These are phyloP conservation scores for Eulemur coronatus DNA, from an alignment of 2,797 vertebrate genomes.

Conservation along the genomic window DNA sequence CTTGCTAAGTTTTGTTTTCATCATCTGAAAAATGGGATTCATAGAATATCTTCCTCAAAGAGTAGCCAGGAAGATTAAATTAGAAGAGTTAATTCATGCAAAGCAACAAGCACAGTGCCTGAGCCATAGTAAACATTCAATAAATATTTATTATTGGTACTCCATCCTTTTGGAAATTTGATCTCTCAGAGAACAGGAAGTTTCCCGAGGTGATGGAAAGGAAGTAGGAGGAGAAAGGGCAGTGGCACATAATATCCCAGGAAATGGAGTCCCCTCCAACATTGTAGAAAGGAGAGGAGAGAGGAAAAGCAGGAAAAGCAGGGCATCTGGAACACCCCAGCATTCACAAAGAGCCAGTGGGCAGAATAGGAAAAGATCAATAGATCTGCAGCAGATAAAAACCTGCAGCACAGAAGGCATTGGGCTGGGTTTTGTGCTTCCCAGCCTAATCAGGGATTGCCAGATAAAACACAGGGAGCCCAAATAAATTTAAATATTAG, in stretches of 20 bases:
- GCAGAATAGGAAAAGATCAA: not conserved
- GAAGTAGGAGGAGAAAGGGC: not conserved
- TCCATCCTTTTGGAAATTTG: constrained; percentile 21
- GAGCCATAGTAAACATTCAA: not conserved
- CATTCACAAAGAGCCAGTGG: not conserved
- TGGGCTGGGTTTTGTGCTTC: not conserved
- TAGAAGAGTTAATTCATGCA: not conserved
- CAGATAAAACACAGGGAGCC: not conserved
- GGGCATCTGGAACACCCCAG: not conserved
- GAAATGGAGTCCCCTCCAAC: not conserved
- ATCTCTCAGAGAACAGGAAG: not conserved
- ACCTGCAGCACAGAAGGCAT: not conserved
- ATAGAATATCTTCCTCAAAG: not conserved
- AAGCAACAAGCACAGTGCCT: not conserved
- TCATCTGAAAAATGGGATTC: not conserved
- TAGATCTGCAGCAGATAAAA: not conserved
- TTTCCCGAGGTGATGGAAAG: not conserved
- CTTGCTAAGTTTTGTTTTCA: not conserved
- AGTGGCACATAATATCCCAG: not conserved
- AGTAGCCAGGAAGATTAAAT: constrained; percentile 32
- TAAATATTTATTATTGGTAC: not conserved
- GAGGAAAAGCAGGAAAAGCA: not conserved
- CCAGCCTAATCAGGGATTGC: not conserved
- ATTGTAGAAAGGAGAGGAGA: not conserved
- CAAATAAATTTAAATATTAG: not conserved